Evolutionary conservation across 1,140 invertebrate species (phyloP), one percentile per base, ranked within the genome.

Genomic region (Drosophila pachea): DNA sequence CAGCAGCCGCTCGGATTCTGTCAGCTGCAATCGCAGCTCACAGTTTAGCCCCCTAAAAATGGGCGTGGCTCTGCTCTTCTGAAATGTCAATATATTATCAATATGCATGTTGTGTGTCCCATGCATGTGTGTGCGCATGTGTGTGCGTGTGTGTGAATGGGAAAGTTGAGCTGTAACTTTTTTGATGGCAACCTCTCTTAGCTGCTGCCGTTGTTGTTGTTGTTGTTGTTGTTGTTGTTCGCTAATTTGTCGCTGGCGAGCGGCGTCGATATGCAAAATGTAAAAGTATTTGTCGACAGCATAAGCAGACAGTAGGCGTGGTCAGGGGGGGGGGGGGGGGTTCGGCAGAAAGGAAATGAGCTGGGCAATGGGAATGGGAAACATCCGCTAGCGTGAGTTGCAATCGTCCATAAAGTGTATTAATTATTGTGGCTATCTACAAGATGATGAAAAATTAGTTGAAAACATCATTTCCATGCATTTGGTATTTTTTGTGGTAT

Each of bases 191-290:
- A 16, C 38, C 12, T 50, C 14, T 50, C 22, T 31, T 22, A 22
- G 22, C 22, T 22, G 22, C 22, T 22, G 22, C 22, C 31, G 22
- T 38, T 2, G 3, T 36, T 36, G 7, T 45, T 36, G 22, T 38
- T 2, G 3, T 36, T 36, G 7, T 45, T 45, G 14, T 45, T 45
- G 5, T 43, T 43, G 16, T 56, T 55, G 52, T 22, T 22, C 38
- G 54, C 62, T 70, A 70, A 70, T 70, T 70, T 70, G 68, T 65
- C 49, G 62, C 55, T 50, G 63, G 55, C 55, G 56, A 67, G 64
- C 59, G 50, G 61, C 16, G 42, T 42, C 47, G 36, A 70, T 66
- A 70, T 59, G 56, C 49, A 70, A 67, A 68, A 59, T 35, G 42
- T 53, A 53, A 31, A 33, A 47, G 36, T 52, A 52, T 52, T 52